Evolutionary conservation across 2,113 vertebrate genomes (phyloP), one percentile per base, ranked within the genome.

Genomic region (Syngnathoides biaculeatus): DNA sequence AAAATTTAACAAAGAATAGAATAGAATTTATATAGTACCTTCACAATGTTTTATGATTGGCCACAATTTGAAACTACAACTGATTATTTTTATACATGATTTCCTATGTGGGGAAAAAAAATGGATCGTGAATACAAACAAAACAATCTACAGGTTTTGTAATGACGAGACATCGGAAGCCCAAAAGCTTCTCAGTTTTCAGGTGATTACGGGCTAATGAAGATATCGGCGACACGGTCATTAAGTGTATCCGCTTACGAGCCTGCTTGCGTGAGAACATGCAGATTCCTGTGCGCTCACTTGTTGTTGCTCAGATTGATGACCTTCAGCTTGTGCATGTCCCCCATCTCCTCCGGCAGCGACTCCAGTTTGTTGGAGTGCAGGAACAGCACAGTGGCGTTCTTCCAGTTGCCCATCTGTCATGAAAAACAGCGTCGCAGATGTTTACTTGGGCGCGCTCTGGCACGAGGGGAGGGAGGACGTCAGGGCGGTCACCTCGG

Each of bases 311-410:
- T 98, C 73, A 98, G 93, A 83, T 98, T 98, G 85, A 98, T 92
- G 80, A 98, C 96, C 91, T 95, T 97, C 70, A 98, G 92, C 88
- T 92, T 95, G 72, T 95, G 93, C 96, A 98, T 98, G 88, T 98
- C 94, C 8, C 96, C 96, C 97, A 99, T 97, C 87, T 99, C 96
- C 80, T 98, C 96, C 14, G 97, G 97, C 80, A 99, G 91, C 82
- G 85, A 90, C 90, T 98, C 97, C 86, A 99, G 89, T 86, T 98
- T 98, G 92, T 99, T 99, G 83, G 95, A 98, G 93, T 98, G 97
- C 50, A 99, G 92, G 86, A 98, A 98, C 60, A 99, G 85, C 63
- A 98, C 96, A 8, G 96, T 98, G 66, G 93, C 87, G 65, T 91
- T 92, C 87, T 95, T 97, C 95, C 95, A 98, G 83, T 82, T 94